Evolutionary conservation across 2,113 vertebrate species (phyloP).

Genomic region (Xerus inauris): DNA sequence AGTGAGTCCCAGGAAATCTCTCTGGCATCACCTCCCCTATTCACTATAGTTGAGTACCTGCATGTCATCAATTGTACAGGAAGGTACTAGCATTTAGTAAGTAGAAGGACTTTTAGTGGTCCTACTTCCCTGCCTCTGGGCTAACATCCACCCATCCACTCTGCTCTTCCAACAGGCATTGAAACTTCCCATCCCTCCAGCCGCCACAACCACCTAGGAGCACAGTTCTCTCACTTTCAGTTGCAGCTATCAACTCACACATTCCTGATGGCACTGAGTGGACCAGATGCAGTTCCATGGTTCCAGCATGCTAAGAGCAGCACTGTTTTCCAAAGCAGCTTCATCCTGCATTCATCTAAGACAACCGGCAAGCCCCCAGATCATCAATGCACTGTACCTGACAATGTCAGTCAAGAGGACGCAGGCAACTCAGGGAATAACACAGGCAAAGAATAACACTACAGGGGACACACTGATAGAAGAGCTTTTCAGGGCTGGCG

Average conservation of each 20-base stretch:
- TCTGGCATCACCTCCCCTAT: neutral
- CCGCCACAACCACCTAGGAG: neutral
- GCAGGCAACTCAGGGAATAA: neutral
- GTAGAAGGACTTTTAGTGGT: neutral
- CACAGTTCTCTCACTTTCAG: neutral
- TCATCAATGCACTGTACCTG: neutral
- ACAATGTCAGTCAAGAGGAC: neutral
- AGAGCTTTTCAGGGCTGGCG: neutral
- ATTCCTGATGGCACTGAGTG: neutral
- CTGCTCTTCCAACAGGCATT: neutral
- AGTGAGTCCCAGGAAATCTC: neutral
- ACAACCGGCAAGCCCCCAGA: conserved; percentile 12
- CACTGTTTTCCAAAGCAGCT: conserved; percentile 57
- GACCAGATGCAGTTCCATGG: neutral
- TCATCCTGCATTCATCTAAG: neutral
- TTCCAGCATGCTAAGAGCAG: conserved; percentile 8
- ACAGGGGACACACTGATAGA: neutral
- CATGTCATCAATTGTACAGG: neutral
- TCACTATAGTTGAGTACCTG: neutral
- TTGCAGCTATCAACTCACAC: neutral
- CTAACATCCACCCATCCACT: neutral
- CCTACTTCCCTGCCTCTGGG: neutral
- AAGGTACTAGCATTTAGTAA: neutral
- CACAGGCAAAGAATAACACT: neutral
- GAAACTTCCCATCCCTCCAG: neutral